Conservation (phyloP, 2,888 invertebrate genomes). For the Drosophila antonietae region DNA sequence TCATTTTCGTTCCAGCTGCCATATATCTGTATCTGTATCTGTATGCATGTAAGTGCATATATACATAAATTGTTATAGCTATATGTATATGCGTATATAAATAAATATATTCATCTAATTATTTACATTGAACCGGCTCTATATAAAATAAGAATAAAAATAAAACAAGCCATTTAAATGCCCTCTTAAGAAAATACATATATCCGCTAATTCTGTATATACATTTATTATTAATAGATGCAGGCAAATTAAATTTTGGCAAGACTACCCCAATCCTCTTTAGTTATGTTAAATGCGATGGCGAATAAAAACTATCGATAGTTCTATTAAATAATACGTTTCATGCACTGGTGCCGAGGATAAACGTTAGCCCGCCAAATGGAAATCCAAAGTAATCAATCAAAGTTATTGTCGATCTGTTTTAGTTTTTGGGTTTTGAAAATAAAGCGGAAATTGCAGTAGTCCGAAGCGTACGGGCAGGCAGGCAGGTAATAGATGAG, state of each 20-base stretch:
- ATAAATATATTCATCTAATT: too few relatives aligned
- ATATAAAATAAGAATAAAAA: neutral
- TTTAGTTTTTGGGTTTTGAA: conserved; percentile 9
- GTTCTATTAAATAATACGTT: neutral
- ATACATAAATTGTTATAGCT: neutral
- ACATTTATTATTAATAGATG: neutral
- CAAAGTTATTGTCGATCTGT: conserved; percentile 23
- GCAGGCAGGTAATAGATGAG: conserved; percentile 31
- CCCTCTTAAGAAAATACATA: too few relatives aligned
- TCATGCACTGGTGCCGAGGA: neutral
- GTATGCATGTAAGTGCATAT: neutral
- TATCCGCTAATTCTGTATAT: neutral
- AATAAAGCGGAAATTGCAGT: conserved; percentile 40
- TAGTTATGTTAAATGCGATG: neutral
- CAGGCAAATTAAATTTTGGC: neutral
- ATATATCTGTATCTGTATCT: neutral
- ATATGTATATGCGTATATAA: neutral
- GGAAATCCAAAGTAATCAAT: conserved; percentile 29
- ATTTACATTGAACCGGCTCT: too few relatives aligned
- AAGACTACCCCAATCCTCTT: neutral
- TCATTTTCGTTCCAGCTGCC: conserved; percentile 22
- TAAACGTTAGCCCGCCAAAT: conserved; percentile 14
- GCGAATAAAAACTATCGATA: conserved; percentile 10
- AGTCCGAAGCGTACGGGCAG: neutral
- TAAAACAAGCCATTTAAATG: too few relatives aligned